phyloP scores from a whole-genome alignment of 2,797 vertebrate species.

The Pterois miles region DNA sequence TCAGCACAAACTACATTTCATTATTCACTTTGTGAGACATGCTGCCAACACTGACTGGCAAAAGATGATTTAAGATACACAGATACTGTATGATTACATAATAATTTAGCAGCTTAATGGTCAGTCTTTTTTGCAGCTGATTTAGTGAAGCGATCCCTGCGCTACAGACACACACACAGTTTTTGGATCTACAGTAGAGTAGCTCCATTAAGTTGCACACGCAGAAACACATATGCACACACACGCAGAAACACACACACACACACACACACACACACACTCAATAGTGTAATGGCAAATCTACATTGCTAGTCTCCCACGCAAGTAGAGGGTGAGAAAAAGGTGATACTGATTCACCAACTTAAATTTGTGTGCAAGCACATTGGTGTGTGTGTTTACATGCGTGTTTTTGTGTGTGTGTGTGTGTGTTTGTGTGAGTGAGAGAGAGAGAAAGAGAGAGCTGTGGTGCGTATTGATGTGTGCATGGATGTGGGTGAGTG shows the following conservation, averaged over 20 bases:
- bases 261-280: slow-evolving; percentile 36
- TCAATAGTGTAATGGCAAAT: slow-evolving; percentile 70
- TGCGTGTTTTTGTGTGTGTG: slow-evolving; percentile 26
- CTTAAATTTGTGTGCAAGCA: slow-evolving; percentile 69
- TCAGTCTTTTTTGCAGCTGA: background rate
- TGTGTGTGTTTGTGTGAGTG: slow-evolving; percentile 21
- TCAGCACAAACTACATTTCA: background rate
- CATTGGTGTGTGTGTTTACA: slow-evolving; percentile 39
- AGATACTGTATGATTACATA: background rate
- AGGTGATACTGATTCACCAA: slow-evolving; percentile 87
- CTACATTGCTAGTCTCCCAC: slow-evolving; percentile 79
- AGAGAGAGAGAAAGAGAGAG: slow-evolving; percentile 19
- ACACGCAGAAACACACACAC: slow-evolving; percentile 21
- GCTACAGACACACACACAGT: slow-evolving; percentile 60
- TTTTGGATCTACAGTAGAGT: slow-evolving; percentile 55
- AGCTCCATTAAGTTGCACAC: slow-evolving; percentile 55
- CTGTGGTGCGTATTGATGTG: slow-evolving; percentile 53
- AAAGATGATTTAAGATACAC: background rate
- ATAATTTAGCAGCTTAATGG: background rate
- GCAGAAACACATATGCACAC: slow-evolving; percentile 22
- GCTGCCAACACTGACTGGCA: background rate
- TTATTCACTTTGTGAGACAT: background rate
- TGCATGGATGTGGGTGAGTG: slow-evolving; percentile 66
- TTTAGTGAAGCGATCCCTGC: slow-evolving; percentile 27
- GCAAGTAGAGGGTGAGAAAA: slow-evolving; percentile 81